Evolutionary conservation across 2,888 invertebrate genomes (phyloP), one percentile per base, ranked within the genome.

Genomic region (Timema podura): DNA sequence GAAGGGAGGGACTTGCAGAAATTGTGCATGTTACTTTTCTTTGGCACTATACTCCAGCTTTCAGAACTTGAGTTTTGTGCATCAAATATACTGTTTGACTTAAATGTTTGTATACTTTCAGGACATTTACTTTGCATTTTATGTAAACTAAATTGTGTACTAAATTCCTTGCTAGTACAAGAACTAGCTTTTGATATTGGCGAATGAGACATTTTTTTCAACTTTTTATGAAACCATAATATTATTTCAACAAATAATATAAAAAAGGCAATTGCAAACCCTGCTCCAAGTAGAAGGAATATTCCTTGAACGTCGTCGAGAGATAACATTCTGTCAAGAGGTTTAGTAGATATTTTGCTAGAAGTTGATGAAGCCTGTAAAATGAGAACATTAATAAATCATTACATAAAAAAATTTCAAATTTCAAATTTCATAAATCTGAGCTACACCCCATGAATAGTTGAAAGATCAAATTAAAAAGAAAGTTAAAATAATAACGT

Each of bases 261-360:
- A 5, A 86, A 81, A 0, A 83, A 85, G 6, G 88, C 91, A 46
- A 89, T 77, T 0, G 89, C 77, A 77, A 90, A 89, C 0, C 93
- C 93, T 59, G 88, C 85, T 6, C 84, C 90, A 74, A 92, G 82
- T 0, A 93, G 82, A 5, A 92, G 80, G 77, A 92, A 92, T 90
- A 92, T 92, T 10, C 93, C 93, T 81, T 91, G 91, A 0, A 91
- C 91, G 73, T 93, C 93, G 76, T 90, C 91, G 48, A 92, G 81
- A 1, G 89, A 89, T n/a, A 93, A 79, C 44, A 90, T 89, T 73
- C 91, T 85, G 77, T 93, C 92, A 79, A 11, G 30, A n/a, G 61
- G 61, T 30, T 61, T 61, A 5, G 61, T 61, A 16, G 30, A 61
- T 10, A 61, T 6, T 61, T 6, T 61, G 30, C 8, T 13, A 30